Percentiles rank a stretch among this genome's conserved stretches.
Evolutionary conservation across 2,797 vertebrate species (phyloP).

Genomic region (Ctenopoma multispine): DNA sequence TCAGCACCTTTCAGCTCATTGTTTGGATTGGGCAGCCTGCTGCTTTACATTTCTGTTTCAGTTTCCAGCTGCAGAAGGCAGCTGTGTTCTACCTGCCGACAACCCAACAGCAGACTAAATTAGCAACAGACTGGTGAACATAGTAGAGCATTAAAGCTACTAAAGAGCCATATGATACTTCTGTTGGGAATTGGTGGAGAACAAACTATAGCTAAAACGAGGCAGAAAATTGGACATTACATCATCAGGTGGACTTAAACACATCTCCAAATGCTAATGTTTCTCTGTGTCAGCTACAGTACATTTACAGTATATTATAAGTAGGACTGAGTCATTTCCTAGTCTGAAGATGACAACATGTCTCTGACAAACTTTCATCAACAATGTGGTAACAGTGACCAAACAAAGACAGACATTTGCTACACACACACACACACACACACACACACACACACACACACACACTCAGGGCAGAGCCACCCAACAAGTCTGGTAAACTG

Average conservation of each 20-base stretch:
- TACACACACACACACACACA: background rate
- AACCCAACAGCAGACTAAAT: background rate
- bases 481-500: constrained; percentile 9
- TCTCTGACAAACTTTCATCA: background rate
- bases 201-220: too few relatives aligned
- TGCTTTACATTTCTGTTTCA: background rate
- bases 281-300: background rate
- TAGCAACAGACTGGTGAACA: too few relatives aligned
- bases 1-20: background rate
- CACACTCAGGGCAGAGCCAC: background rate
- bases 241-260: background rate
- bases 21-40: too few relatives aligned
- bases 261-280: too few relatives aligned
- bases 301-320: background rate
- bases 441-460: too few relatives aligned
- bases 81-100: background rate
- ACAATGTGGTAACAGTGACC: background rate
- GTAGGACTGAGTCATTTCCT: background rate
- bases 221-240: background rate
- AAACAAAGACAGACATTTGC: background rate
- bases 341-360: background rate
- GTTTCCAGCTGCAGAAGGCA: background rate
- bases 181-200: too few relatives aligned
- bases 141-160: too few relatives aligned
- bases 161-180: too few relatives aligned